phyloP scores from a whole-genome alignment of 2,113 vertebrate species.

The rabbit (Oryctolagus cuniculus) region mOryCun1.1 NC_091433.1:109621501-109622000 shows the following conservation, averaged over 20 bases:
- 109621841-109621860: background rate
- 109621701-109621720: background rate
- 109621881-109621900: background rate
- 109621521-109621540: background rate
- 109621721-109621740: background rate
- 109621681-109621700: background rate
- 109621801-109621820: background rate
- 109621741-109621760: background rate
- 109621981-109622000: no score
- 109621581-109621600: background rate
- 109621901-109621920: no score
- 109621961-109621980: no score
- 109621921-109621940: no score
- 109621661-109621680: background rate
- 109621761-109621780: background rate
- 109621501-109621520: background rate
- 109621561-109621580: background rate
- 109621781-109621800: background rate
- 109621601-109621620: background rate
- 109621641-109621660: conserved; percentile 15
- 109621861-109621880: background rate
- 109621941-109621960: no score
- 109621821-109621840: background rate
- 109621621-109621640: conserved; percentile 3
- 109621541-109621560: background rate